These are phyloP conservation scores for Mystacides longicornis DNA, from an alignment of 2,888 invertebrate species.

Conservation along the genomic window DNA sequence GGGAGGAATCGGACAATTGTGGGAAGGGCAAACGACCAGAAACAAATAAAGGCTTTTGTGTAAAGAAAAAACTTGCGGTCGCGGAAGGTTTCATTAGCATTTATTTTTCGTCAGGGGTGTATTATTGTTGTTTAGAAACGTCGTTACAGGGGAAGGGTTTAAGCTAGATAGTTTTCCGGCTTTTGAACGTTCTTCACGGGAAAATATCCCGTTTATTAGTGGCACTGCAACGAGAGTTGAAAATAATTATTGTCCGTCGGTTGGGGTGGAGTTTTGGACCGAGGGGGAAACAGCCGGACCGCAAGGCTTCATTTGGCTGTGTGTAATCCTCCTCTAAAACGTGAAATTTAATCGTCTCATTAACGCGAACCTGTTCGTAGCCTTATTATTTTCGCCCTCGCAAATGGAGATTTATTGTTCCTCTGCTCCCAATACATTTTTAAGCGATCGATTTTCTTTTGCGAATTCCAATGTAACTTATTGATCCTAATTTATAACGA, in stretches of 20 bases:
- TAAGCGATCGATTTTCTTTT: no score
- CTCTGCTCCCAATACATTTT: no score
- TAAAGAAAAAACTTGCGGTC: background rate
- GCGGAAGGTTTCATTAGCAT: background rate
- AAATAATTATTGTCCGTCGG: background rate
- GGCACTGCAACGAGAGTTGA: background rate
- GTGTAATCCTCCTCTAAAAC: background rate
- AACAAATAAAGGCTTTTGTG: background rate
- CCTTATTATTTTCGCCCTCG: no score
- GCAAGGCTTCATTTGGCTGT: background rate
- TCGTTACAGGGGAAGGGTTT: background rate
- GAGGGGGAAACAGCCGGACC: background rate
- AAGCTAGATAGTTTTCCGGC: background rate
- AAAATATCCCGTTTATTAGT: slow-evolving; percentile 1
- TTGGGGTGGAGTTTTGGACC: background rate
- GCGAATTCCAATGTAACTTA: no score
- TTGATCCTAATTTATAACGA: no score
- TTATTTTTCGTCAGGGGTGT: background rate
- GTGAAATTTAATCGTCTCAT: background rate
- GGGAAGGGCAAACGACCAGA: background rate
- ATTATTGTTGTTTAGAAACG: background rate
- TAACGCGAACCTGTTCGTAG: background rate
- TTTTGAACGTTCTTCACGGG: background rate
- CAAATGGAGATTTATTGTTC: no score
- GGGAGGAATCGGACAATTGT: background rate